Percentiles rank a stretch among this genome's conserved stretches.
Evolutionary conservation across 2,797 vertebrate genomes (phyloP).

Genomic region (Myotis findleyi): DNA sequence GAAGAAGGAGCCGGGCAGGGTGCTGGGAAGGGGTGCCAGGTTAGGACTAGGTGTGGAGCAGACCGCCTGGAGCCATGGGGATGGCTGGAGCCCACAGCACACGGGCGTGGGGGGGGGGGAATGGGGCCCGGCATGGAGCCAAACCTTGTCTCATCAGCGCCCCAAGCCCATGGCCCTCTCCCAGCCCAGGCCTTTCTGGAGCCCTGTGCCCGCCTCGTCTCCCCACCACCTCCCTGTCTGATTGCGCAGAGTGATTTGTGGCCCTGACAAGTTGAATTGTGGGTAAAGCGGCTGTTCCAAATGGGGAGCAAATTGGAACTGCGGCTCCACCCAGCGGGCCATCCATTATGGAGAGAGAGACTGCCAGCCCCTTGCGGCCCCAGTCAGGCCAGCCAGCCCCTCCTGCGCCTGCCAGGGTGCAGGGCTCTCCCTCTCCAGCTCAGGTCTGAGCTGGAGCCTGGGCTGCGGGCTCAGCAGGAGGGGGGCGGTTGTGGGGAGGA

Average conservation of each 20-base stretch:
- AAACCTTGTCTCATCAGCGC: not conserved
- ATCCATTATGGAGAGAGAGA: conserved; percentile 40
- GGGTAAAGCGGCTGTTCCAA: conserved; percentile 78
- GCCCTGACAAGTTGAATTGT: conserved; percentile 79
- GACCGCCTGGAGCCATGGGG: accelerated
- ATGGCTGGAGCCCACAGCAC: not conserved
- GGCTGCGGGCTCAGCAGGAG: not conserved
- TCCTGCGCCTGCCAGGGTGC: not conserved
- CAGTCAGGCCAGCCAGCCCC: not conserved
- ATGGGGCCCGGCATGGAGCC: not conserved
- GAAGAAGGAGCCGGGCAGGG: not conserved
- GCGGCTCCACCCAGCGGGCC: not conserved
- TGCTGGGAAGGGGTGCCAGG: accelerated
- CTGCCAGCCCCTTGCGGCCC: not conserved
- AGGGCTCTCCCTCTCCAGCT: too few species aligned
- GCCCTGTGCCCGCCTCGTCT: not conserved
- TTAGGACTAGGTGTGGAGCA: not conserved
- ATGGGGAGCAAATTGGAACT: conserved; percentile 83
- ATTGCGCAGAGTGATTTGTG: conserved; percentile 75
- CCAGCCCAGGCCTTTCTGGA: not conserved
- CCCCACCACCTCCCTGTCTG: not conserved
- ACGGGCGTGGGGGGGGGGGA: not conserved
- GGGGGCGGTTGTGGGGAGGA: not conserved
- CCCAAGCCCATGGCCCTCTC: not conserved
- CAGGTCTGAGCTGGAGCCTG: not conserved